These are phyloP conservation scores for Leptinotarsa undecemlineata DNA, from an alignment of 1,140 invertebrate genomes.

Conservation along the genomic window DNA sequence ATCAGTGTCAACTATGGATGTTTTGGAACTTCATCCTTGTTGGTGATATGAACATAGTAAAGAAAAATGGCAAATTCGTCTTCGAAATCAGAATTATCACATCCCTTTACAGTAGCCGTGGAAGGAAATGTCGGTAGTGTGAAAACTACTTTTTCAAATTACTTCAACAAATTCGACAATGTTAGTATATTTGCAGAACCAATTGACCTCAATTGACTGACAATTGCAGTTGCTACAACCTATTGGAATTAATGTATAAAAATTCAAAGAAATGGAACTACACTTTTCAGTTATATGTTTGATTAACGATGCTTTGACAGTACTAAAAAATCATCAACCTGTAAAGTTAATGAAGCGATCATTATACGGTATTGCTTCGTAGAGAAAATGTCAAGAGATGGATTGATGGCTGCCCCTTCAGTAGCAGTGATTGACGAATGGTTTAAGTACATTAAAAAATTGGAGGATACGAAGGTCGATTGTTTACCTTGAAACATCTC, in stretches of 20 bases:
- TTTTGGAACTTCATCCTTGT: too few relatives aligned
- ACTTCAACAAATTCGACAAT: constrained; percentile 67
- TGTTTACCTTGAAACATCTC: constrained; percentile 83
- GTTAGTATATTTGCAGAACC: constrained; percentile 63
- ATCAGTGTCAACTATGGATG: too few relatives aligned
- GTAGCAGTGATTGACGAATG: constrained; percentile 79
- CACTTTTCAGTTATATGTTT: constrained; percentile 87
- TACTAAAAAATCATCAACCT: constrained; percentile 66
- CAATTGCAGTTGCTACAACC: constrained; percentile 79
- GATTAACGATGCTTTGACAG: constrained; percentile 83
- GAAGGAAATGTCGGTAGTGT: constrained; percentile 93
- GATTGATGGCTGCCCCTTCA: constrained; percentile 54
- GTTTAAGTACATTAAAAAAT: constrained; percentile 72
- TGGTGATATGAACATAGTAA: constrained; percentile 19
- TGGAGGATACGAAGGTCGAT: constrained; percentile 53
- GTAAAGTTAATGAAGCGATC: constrained; percentile 90
- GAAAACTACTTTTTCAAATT: constrained; percentile 87
- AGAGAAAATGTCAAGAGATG: constrained; percentile 70
- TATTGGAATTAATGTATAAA: constrained; percentile 79
- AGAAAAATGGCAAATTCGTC: constrained; percentile 25
- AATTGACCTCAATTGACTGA: constrained; percentile 81
- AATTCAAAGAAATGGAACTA: constrained; percentile 78
- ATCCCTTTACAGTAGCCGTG: constrained; percentile 78
- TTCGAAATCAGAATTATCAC: constrained; percentile 34
- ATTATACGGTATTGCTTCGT: constrained; percentile 82